These are phyloP conservation scores for Tor tambroides DNA, from an alignment of 2,113 vertebrate species.

Conservation along the genomic window DNA sequence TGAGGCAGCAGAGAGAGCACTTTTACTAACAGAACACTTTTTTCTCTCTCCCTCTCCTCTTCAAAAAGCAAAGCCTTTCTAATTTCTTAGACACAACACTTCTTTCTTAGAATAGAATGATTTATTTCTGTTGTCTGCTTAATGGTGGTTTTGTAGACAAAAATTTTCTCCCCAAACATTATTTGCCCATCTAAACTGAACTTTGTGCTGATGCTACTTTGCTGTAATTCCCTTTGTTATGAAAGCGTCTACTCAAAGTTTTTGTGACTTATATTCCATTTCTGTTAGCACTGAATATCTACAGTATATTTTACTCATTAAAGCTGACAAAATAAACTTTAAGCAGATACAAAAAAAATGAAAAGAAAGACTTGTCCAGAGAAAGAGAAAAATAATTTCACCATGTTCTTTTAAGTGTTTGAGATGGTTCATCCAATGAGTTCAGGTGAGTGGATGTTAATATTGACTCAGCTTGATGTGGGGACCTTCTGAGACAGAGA, in stretches of 20 bases:
- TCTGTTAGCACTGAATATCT: too few species aligned
- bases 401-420: background rate
- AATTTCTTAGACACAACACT: background rate
- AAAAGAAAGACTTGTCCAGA: too few species aligned
- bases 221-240: too few species aligned
- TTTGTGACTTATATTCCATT: background rate
- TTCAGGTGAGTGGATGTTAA: background rate
- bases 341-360: background rate
- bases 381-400: background rate
- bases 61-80: background rate
- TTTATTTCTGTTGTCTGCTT: background rate
- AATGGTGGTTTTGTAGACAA: background rate
- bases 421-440: conserved; percentile 3
- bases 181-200: background rate
- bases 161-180: background rate
- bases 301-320: background rate
- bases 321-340: background rate
- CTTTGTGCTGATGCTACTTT: background rate
- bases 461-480: background rate
- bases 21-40: background rate
- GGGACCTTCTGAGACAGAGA: background rate
- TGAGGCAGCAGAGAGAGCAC: background rate
- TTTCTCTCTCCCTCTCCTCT: background rate
- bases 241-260: background rate
- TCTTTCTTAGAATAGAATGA: background rate